phyloP scores from a whole-genome alignment of 92 coral and sea anemone species.

The Pocillopora grandis region DNA sequence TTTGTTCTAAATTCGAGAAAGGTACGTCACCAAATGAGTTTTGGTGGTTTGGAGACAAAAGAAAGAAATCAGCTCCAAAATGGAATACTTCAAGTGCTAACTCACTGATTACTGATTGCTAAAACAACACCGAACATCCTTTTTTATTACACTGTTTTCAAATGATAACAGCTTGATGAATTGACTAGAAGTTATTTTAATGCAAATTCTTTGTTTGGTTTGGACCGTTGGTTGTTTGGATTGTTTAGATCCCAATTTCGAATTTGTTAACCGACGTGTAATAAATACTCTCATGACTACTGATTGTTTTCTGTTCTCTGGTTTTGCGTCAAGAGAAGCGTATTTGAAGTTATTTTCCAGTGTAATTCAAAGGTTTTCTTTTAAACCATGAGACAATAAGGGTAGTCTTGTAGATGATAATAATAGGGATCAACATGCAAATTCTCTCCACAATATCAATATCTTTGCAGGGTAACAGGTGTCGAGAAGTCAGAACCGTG shows the following conservation, averaged over 20 bases:
- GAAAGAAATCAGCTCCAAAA: background rate
- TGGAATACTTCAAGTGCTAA: background rate
- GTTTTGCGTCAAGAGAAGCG: background rate
- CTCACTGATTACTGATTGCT: background rate
- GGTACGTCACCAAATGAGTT: slow-evolving; percentile 1
- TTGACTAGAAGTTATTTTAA: slow-evolving; percentile 9
- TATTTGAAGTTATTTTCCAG: background rate
- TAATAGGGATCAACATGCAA: background rate
- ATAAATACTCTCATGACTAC: background rate
- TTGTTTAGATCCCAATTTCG: slow-evolving; percentile 1
- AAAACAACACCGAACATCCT: slow-evolving; percentile 11
- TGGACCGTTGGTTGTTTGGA: slow-evolving; percentile 17
- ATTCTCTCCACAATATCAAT: background rate
- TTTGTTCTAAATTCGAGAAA: background rate
- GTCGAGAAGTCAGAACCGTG: background rate
- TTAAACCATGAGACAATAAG: background rate
- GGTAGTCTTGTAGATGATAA: background rate
- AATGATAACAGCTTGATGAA: background rate
- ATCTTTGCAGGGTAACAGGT: background rate
- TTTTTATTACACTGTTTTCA: slow-evolving; percentile 10
- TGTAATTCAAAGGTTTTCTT: background rate
- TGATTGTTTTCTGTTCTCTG: background rate
- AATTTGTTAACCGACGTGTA: background rate
- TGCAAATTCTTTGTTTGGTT: slow-evolving; percentile 24
- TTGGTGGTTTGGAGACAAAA: background rate